Base-by-base conservation (phyloP, 2,113 vertebrate genomes). In the Morone saxatilis region DNA sequence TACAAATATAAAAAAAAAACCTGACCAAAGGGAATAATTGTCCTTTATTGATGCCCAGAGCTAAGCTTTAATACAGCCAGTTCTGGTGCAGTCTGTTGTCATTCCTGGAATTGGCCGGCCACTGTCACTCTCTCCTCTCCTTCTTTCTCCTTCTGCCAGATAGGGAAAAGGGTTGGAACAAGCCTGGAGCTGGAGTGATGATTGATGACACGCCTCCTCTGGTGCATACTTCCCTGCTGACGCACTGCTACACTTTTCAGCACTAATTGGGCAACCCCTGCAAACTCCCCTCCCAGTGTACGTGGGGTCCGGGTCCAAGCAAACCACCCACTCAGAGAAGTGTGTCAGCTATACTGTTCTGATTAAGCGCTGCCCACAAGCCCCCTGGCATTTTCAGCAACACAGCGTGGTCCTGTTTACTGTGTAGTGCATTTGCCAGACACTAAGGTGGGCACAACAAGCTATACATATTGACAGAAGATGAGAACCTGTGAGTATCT, bases 141-240 rank as follows among this genome's bases (percentile, higher is more conserved):
- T 56, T 38, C 85, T 76, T 83, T 75, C 70, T 93, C 80, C 87
- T 76, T 78, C 89, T 92, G 92, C 89, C 89, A 92, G 80, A 88
- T 72, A 88, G 69, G 63, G 73, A 73, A 83, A 92, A 86, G 88
- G 84, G 77, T 78, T 94, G 91, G 87, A 91, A 91, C 45, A 68
- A 91, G 92, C 84, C 86, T 71, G 70, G 47, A 92, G 93, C 92
- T 82, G 88, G 87, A 92, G 91, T 89, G 90, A 94, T 95, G 95
- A 96, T 94, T 94, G 94, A 96, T 95, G 95, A 95, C 92, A 94
- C 83, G 83, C 91, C 92, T 95, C 90, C 88, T 94, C 93, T 83
- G 86, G 94, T 91, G 89, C 91, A 86, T 91, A 92, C 93, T 91
- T 94, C 93, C 92, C 93, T 94, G 91, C 93, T 94, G 94, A 95